Evolutionary conservation across 1,140 invertebrate genomes (phyloP), one percentile per base, ranked within the genome.

Genomic region (Cydia strobilella): DNA sequence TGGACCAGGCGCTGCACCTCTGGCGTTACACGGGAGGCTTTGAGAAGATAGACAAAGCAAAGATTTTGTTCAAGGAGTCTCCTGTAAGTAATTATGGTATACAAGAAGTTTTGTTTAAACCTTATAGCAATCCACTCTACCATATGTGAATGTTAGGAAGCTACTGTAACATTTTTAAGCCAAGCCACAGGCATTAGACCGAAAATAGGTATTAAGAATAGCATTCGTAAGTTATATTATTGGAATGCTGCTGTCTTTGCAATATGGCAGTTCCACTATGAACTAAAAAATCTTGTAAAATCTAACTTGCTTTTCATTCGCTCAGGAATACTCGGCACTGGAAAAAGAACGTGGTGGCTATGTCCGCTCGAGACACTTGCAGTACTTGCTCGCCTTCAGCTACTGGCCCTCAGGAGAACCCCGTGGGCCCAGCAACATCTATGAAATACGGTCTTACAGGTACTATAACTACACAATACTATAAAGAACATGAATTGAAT

Each of bases 21-120:
- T 99, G 98, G 98, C 96, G 96, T 83, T 99, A 98, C 87, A 96
- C 95, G 66, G 98, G 98, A 76, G 98, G 98, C 31, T 99, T 98
- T 90, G 95, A 96, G 81, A 96, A 96, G 76, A 96, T 99, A 82
- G 97, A 98, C 93, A 94, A 95, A 84, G 96, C 97, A 20, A 96
- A 96, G 86, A 90, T 94, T 76, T 92, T 96, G 23, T 94, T 98
- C 69, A 95, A 94, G 81, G 95, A 95, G 83, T 96, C 97, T 91
- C 84, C 94, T 79, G 97, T 97, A 94, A 87, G 83, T 88, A 71
- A 76, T 39, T 80, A 83, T 72, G 48, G 31, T 59, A 18, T 74
- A 39, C 2, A 15, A 18, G 35, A 39, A 39, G 35, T 39, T 39
- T 2, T 39, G 35, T 39, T 39, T 35, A 35, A 35, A n/a, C n/a